Conservation (phyloP, 2,113 vertebrate genomes). For the Laterallus jamaicensis region DNA sequence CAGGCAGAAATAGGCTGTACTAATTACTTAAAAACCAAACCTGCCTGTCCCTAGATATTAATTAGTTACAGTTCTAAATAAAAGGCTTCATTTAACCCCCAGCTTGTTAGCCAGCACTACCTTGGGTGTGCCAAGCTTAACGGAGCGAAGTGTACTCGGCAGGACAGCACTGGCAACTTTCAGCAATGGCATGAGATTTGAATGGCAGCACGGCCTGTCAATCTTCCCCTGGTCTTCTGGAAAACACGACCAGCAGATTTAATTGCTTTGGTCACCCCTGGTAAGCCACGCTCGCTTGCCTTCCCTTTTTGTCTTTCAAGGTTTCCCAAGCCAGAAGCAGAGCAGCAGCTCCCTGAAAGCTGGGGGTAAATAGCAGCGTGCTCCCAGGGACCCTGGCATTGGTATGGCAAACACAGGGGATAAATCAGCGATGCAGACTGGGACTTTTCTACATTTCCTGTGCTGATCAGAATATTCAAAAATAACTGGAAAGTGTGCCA, state of each 20-base stretch:
- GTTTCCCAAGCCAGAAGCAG: neutral
- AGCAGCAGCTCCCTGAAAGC: neutral
- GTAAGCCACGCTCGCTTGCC: neutral
- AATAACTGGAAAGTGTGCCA: neutral
- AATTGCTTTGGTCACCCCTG: neutral
- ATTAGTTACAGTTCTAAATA: neutral
- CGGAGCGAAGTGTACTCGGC: fast-evolving
- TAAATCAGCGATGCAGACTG: neutral
- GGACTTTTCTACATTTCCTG: neutral
- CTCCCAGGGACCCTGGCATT: neutral
- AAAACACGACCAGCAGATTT: fast-evolving
- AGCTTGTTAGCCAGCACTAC: neutral
- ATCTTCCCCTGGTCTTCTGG: neutral
- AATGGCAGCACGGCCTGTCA: neutral
- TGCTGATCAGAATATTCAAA: neutral
- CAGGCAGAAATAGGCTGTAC: neutral
- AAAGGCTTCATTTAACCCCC: neutral
- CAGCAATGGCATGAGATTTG: neutral
- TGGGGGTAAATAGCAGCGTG: neutral
- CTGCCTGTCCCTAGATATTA: neutral
- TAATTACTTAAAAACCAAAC: neutral
- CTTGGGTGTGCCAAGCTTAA: neutral
- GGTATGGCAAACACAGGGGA: too few species aligned
- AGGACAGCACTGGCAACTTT: neutral
- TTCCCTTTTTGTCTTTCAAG: neutral